Conservation (phyloP, 2,797 vertebrate species). For the Sibirionetta formosa region DNA sequence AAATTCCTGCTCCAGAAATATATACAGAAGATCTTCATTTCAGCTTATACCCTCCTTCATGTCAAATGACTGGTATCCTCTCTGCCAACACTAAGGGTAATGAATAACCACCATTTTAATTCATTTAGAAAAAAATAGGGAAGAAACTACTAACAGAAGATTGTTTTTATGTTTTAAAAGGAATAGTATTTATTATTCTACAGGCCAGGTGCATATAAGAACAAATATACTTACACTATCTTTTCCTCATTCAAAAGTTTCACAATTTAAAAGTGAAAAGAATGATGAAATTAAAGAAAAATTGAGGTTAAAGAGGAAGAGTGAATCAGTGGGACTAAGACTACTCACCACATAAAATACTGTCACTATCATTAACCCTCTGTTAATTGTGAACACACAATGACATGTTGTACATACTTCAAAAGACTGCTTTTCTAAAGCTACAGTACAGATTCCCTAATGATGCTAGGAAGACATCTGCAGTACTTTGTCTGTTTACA, state of each 20-base stretch:
- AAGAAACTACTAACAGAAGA: not conserved
- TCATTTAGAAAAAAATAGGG: not conserved
- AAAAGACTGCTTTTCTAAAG: not conserved
- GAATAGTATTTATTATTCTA: not conserved
- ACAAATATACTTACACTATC: not conserved
- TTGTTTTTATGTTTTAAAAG: not conserved
- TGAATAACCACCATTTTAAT: not conserved
- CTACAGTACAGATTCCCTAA: not conserved
- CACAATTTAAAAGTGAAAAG: not conserved
- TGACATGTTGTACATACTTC: not conserved
- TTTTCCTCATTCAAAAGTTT: not conserved
- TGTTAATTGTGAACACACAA: not conserved
- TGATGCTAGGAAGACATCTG: not conserved
- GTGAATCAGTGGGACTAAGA: not conserved
- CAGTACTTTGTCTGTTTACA: not conserved
- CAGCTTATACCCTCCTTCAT: not conserved
- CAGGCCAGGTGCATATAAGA: not conserved
- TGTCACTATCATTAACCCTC: not conserved
- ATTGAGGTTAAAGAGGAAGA: not conserved
- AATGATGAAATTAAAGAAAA: not conserved
- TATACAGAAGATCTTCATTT: not conserved
- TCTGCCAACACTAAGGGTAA: not conserved
- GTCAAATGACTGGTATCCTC: not conserved
- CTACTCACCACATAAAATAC: not conserved
- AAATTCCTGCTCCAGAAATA: accelerated